phyloP scores from a whole-genome alignment of 2,888 invertebrate species.

The Brachypterus glaber region DNA sequence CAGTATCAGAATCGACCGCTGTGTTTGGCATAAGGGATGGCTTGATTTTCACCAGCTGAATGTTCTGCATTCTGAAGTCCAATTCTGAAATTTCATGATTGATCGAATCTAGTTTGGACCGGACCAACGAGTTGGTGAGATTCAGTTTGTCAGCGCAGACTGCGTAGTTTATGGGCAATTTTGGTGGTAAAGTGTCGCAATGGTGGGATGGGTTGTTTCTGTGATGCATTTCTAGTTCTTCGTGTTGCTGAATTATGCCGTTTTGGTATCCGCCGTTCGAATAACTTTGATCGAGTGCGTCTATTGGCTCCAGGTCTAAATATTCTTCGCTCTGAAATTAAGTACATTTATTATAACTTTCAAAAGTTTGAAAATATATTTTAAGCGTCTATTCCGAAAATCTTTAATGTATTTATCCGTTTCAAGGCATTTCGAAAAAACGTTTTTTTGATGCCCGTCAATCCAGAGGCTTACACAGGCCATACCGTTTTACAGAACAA shows the following conservation, averaged over 20 bases:
- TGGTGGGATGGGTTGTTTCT: conserved; percentile 19
- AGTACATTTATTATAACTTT: too few relatives aligned
- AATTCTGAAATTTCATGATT: conserved; percentile 48
- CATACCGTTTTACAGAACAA: too few relatives aligned
- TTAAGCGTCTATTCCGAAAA: too few relatives aligned
- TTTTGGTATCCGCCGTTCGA: conserved; percentile 40
- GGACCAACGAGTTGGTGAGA: conserved; percentile 34
- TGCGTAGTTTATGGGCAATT: conserved; percentile 35
- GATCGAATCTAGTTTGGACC: conserved; percentile 38
- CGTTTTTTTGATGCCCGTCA: too few relatives aligned
- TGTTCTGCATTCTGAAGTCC: conserved; percentile 50
- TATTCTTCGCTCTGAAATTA: conserved; percentile 31
- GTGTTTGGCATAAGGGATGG: conserved; percentile 32
- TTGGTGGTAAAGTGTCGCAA: conserved; percentile 30
- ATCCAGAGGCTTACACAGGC: too few relatives aligned
- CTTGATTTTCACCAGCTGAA: conserved; percentile 44
- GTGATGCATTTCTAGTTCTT: neutral
- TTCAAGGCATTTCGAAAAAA: too few relatives aligned
- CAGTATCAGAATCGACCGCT: conserved; percentile 44
- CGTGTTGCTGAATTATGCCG: conserved; percentile 36
- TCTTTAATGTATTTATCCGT: too few relatives aligned
- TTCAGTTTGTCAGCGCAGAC: conserved; percentile 33
- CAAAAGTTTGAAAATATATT: too few relatives aligned
- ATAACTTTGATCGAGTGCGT: conserved; percentile 25
- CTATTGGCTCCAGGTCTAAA: conserved; percentile 28